These are phyloP conservation scores for Emydura subglobosa DNA, from an alignment of 2,113 vertebrate species.

Conservation along the genomic window DNA sequence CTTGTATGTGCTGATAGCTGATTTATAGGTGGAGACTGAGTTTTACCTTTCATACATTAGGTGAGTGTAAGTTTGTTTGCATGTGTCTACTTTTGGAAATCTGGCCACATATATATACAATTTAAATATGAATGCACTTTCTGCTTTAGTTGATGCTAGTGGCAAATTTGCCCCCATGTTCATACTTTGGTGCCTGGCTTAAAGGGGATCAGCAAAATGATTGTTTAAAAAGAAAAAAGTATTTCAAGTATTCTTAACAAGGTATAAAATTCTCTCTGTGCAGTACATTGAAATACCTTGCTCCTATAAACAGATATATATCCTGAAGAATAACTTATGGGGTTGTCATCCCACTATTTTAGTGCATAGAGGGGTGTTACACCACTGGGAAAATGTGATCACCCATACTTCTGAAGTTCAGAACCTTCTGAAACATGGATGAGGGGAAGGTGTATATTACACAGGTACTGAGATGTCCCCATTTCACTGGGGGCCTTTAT, in stretches of 20 bases:
- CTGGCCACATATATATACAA: not conserved
- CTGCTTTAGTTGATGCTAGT: not conserved
- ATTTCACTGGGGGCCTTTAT: not conserved
- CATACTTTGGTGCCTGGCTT: not conserved
- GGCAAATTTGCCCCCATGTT: not conserved
- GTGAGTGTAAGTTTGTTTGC: not conserved
- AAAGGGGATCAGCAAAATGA: not conserved
- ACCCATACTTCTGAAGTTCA: not conserved
- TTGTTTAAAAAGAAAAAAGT: rapidly evolving
- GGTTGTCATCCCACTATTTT: not conserved
- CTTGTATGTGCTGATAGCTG: not conserved
- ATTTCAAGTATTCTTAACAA: not conserved
- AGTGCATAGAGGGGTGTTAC: not conserved
- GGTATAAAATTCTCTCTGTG: rapidly evolving
- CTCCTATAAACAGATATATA: not conserved
- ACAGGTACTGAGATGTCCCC: not conserved
- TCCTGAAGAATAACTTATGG: not conserved
- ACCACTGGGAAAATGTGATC: not conserved
- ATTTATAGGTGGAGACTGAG: not conserved
- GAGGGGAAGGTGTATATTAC: not conserved
- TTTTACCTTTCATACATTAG: not conserved
- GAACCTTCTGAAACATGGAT: not conserved
- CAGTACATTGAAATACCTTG: not conserved
- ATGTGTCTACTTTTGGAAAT: not conserved
- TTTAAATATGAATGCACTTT: not conserved